Percentiles rank a stretch among this genome's conserved stretches.
phyloP scores from a whole-genome alignment of 2,797 vertebrate genomes.

The Triplophysa bombifrons region DNA sequence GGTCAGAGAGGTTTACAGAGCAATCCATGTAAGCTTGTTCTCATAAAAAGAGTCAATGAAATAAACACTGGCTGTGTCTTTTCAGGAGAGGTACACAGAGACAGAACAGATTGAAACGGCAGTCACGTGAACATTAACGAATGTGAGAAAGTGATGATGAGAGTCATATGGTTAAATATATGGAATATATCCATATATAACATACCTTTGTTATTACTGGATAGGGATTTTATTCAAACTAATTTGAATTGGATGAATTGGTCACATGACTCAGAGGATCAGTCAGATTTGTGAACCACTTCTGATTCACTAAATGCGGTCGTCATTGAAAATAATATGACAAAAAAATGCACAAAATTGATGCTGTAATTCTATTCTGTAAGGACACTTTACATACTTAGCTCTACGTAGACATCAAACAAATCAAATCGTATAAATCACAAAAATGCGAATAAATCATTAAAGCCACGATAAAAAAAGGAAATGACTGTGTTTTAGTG shows the following conservation, averaged over 20 bases:
- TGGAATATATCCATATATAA: not conserved
- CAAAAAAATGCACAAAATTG: not conserved
- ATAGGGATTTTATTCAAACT: too few species aligned
- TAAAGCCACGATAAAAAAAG: too few species aligned
- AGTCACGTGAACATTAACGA: conserved; percentile 57
- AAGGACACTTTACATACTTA: too few species aligned
- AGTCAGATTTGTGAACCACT: too few species aligned
- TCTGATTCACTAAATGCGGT: not conserved
- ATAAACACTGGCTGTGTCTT: not conserved
- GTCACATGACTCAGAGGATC: too few species aligned
- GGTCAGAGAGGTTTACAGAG: not conserved
- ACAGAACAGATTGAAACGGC: not conserved
- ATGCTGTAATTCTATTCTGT: not conserved
- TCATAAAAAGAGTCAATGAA: not conserved
- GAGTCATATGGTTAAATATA: conserved; percentile 61
- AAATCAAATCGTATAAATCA: too few species aligned
- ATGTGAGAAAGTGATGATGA: conserved; percentile 58
- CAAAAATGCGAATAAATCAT: too few species aligned
- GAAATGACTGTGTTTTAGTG: too few species aligned
- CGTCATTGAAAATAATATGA: not conserved
- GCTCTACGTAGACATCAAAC: too few species aligned
- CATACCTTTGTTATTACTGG: too few species aligned
- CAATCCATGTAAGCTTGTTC: not conserved
- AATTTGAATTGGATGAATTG: too few species aligned
- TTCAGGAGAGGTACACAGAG: too few species aligned